Conservation (phyloP, 2,888 invertebrate species). For the Nymphalis urticae region DNA sequence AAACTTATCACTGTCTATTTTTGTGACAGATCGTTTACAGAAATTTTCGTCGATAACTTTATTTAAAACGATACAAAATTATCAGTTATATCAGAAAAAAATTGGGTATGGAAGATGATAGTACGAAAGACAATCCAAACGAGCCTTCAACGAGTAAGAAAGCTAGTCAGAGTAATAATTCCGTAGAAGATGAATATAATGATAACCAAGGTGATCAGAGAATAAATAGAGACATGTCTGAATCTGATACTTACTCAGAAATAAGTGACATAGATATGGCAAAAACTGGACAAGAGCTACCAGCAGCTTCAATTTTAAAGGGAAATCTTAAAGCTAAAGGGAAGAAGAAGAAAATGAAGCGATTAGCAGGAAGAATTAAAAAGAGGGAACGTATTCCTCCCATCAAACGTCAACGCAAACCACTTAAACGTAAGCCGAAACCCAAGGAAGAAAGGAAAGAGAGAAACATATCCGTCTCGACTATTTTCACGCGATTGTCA, state of each 20-base stretch:
- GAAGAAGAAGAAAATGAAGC: constrained; percentile 42
- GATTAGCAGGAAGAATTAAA: constrained; percentile 46
- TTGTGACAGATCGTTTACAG: constrained; percentile 31
- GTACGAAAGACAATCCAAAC: constrained; percentile 44
- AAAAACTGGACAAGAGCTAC: constrained; percentile 38
- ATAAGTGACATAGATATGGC: constrained; percentile 47
- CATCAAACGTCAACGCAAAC: constrained; percentile 41
- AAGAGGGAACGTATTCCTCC: constrained; percentile 46
- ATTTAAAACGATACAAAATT: constrained; percentile 51
- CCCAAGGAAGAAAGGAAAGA: constrained; percentile 38
- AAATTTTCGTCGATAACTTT: constrained; percentile 20
- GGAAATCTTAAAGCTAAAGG: constrained; percentile 39
- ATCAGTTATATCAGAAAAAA: constrained; percentile 52
- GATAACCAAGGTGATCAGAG: constrained; percentile 41
- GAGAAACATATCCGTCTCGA: constrained; percentile 47
- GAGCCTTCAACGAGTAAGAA: constrained; percentile 54
- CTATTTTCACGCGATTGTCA: constrained; percentile 52
- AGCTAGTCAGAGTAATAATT: constrained; percentile 36
- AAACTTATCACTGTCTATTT: constrained; percentile 3
- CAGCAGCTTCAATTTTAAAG: constrained; percentile 36
- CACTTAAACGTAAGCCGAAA: constrained; percentile 43
- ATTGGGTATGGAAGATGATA: constrained; percentile 55
- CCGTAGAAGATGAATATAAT: constrained; percentile 37
- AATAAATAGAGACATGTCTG: constrained; percentile 45
- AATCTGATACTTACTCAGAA: constrained; percentile 42